A percentile compares a stretch with the other conserved stretches of the same genome.
These are phyloP conservation scores for Columba livia DNA, from an alignment of 2,113 vertebrate genomes.

Conservation along the genomic window DNA sequence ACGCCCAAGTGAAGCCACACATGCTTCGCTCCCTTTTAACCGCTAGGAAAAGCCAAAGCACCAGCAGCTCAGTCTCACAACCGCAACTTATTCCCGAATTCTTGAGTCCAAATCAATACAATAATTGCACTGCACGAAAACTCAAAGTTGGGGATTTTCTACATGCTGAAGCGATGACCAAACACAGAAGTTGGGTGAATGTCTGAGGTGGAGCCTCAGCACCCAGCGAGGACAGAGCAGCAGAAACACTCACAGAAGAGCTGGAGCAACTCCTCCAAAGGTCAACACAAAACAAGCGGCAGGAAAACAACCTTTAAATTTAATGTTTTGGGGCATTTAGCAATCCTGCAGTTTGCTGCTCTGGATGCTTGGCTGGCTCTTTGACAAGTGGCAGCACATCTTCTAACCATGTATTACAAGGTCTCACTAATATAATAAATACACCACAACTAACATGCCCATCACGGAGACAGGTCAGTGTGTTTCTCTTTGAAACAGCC, in stretches of 20 bases:
- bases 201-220: fast-evolving
- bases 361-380: background rate
- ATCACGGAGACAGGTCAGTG: fast-evolving
- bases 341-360: fast-evolving
- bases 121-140: fast-evolving
- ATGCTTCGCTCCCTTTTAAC: background rate
- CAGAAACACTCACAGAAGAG: background rate
- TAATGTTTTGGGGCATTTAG: background rate
- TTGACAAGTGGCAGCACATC: background rate
- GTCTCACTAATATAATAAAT: background rate
- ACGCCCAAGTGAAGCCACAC: fast-evolving
- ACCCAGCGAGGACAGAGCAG: fast-evolving
- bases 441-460: fast-evolving
- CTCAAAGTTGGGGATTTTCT: fast-evolving
- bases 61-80: fast-evolving
- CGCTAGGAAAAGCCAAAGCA: background rate
- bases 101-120: background rate
- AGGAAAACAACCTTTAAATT: background rate
- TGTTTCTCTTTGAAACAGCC: background rate
- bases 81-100: background rate
- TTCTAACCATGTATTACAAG: background rate
- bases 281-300: fast-evolving
- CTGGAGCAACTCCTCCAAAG: background rate
- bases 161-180: fast-evolving
- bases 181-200: background rate